Evolutionary conservation across 2,113 vertebrate genomes (phyloP).

Genomic region (Oryzias melastigma): DNA sequence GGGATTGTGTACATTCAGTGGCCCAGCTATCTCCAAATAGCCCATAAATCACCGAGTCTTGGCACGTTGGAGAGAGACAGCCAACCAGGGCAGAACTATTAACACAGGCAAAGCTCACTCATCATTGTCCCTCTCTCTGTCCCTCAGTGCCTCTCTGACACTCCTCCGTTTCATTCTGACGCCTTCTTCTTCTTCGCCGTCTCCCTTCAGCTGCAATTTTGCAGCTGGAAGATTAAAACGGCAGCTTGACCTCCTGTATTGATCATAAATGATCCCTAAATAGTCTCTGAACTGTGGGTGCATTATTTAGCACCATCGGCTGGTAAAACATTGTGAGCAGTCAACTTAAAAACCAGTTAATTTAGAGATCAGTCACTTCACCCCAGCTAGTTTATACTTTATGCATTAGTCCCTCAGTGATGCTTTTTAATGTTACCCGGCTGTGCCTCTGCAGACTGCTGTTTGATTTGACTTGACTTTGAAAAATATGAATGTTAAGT

Average conservation of each 20-base stretch:
- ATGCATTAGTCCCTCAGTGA: not conserved
- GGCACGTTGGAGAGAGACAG: constrained; percentile 40
- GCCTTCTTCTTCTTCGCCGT: constrained; percentile 1
- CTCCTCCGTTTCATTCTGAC: not conserved
- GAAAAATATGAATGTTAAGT: constrained; percentile 1
- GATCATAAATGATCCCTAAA: constrained; percentile 2
- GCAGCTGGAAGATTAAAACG: constrained; percentile 14
- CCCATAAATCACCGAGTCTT: constrained; percentile 64
- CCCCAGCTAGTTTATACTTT: not conserved
- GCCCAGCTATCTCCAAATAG: constrained; percentile 63
- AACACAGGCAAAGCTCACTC: constrained; percentile 55
- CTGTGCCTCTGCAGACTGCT: not conserved
- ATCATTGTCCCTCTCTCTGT: constrained; percentile 42
- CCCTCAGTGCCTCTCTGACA: constrained; percentile 13
- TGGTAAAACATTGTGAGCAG: constrained; percentile 3
- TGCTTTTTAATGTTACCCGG: not conserved
- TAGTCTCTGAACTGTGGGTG: not conserved
- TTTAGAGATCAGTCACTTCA: constrained; percentile 5
- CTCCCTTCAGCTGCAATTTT: constrained; percentile 5
- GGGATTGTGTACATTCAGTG: constrained; percentile 54
- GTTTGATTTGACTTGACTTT: not conserved
- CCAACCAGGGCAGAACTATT: constrained; percentile 63
- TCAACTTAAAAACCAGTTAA: constrained; percentile 3
- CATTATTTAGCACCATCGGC: constrained; percentile 16
- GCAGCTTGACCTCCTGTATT: not conserved